Evolutionary conservation across 2,113 vertebrate species (phyloP), one percentile per base, ranked within the genome.

Genomic region (Dasyprocta punctata): DNA sequence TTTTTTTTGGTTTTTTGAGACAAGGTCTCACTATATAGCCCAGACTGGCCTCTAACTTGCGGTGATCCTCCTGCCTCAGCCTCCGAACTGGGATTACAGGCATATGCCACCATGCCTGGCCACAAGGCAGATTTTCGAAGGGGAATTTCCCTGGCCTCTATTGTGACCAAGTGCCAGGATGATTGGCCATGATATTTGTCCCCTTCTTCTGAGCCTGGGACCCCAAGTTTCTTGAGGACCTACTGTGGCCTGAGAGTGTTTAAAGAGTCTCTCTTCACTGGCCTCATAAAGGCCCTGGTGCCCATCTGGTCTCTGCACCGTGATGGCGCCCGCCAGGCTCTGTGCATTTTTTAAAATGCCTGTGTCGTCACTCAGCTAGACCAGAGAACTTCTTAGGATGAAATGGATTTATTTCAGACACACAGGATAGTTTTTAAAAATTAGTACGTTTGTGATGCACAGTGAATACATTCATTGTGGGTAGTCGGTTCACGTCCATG

Each of bases 121-220:
- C 20, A 54, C 52, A 77, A 94, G 11, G 56, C 38, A 26, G 44
- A 3, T 33, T 73, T 33, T 67, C 30, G 84, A 78, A 81, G 69
- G 61, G 41, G 28, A 38, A 9, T 19, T 61, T 52, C 19, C 49
- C 73, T 61, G 36, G 36, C 44, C 24, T 81, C 61, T 19, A 0
- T 28, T 54, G 77, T 54, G 58, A 26, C 26, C n/a, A 38, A 44
- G 41, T 58, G 10, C 82, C 60, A 44, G 49, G 33, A 38, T 19
- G 19, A 17, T 28, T 16, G 1, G 52, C 22, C 30, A 1, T 30
- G 5, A 1, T 11, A 2, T 14, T 16, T 2, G 56, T 7, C 58
- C 17, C 41, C 58, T 61, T 77, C 44, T 9, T 73, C 36, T 67
- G 0, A 0, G 41, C 24, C 67, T 13, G 33, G n/a, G 9, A 9